These are phyloP conservation scores for Slavum lentiscoides DNA, from an alignment of 2,888 invertebrate genomes.

Conservation along the genomic window DNA sequence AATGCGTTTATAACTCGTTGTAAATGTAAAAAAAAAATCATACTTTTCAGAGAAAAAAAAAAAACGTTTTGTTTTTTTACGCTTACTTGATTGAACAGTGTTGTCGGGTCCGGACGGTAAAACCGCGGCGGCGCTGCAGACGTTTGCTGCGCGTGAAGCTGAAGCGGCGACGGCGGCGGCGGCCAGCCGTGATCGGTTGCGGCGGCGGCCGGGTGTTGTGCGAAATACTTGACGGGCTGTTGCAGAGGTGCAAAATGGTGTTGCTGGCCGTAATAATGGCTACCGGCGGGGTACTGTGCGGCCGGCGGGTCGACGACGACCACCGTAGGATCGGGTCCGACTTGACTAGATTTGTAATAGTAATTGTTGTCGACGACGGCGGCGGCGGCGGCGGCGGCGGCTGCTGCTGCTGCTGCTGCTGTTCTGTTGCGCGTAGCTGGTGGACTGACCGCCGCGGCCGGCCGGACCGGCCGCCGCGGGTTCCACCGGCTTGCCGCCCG, in stretches of 20 bases:
- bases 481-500: slow-evolving; percentile 43
- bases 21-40: no score
- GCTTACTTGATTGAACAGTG: slow-evolving; percentile 38
- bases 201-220: slow-evolving; percentile 2
- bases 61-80: no score
- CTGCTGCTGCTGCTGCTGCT: neutral
- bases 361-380: slow-evolving; percentile 5
- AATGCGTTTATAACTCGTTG: no score
- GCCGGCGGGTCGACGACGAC: neutral
- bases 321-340: neutral
- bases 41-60: no score
- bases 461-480: neutral
- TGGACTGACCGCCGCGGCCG: neutral
- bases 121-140: neutral
- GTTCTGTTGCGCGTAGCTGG: neutral
- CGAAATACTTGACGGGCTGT: neutral
- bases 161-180: neutral
- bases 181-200: neutral
- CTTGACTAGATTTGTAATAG: slow-evolving; percentile 51
- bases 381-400: neutral
- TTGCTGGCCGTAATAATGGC: neutral
- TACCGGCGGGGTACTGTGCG: neutral
- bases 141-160: neutral
- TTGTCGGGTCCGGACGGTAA: slow-evolving; percentile 24
- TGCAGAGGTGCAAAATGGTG: neutral